Conservation (phyloP, 30 jellyfish, hydroid and myxozoan genomes). For the Aurelia aurita region DNA sequence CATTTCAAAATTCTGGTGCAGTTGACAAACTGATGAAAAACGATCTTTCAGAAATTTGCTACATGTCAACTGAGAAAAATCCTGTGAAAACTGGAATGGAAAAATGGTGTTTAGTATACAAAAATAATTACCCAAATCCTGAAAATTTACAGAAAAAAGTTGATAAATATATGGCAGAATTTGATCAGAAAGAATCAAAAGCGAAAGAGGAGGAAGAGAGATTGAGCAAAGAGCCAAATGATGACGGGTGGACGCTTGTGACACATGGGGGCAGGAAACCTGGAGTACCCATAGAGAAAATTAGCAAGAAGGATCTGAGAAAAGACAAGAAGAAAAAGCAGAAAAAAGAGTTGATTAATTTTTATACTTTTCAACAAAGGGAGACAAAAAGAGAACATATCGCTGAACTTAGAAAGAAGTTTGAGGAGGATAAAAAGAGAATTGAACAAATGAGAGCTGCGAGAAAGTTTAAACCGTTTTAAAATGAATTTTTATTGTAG, state of each 20-base stretch:
- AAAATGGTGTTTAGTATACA: conserved; percentile 59
- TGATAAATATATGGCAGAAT: conserved; percentile 57
- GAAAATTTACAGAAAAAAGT: conserved; percentile 21
- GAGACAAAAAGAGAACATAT: conserved; percentile 68
- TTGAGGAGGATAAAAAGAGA: conserved; percentile 70
- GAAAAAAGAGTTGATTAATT: conserved; percentile 48
- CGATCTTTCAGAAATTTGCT: neutral
- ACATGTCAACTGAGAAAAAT: conserved; percentile 28
- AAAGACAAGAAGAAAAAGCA: conserved; percentile 53
- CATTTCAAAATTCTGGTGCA: conserved; percentile 19
- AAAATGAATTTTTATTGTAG: neutral
- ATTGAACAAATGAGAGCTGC: conserved; percentile 50
- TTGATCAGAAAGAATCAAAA: conserved; percentile 40
- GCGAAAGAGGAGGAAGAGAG: conserved; percentile 45
- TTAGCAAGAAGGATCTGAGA: conserved; percentile 4
- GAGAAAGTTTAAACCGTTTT: conserved; percentile 67
- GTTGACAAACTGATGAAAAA: conserved; percentile 21
- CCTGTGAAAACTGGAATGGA: conserved; percentile 54
- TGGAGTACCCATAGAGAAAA: conserved; percentile 21
- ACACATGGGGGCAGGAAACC: conserved; percentile 51
- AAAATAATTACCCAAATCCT: conserved; percentile 39
- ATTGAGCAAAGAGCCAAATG: conserved; percentile 44
- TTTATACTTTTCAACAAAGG: conserved; percentile 67
- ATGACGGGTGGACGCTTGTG: conserved; percentile 72
- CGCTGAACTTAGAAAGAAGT: conserved; percentile 56